Evolutionary conservation across 2,888 invertebrate genomes (phyloP), one percentile per base, ranked within the genome.

Genomic region (Cephus pulcher): DNA sequence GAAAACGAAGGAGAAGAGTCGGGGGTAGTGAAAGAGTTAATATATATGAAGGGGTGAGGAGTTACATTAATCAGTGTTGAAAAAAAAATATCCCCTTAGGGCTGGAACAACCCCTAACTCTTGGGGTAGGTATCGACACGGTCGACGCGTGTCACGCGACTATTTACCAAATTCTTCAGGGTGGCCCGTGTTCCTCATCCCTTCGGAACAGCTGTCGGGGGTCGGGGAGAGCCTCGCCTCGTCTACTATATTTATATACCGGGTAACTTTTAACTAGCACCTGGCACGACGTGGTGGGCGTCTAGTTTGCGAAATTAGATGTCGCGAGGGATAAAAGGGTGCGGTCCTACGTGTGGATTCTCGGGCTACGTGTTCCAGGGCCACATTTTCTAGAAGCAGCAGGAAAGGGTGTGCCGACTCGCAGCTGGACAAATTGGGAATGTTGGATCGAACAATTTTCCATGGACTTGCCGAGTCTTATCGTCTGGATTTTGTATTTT

Each of bases 121-220:
- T 15, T 56, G 23, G 56, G 56, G 56, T 56, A 56, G 56, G 56
- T 23, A 56, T 56, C 56, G 56, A 56, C 56, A 56, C 56, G 56
- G 23, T 56, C 9, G 33, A 32, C 71, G 71, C 71, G 71, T 71
- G 71, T 71, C 71, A 34, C 71, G 32, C 71, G 71, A 34, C 32
- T 71, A 71, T 71, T 71, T 71, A 71, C 71, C 32, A 71, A 71
- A 71, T 71, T 71, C 34, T 71, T 71, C 71, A 71, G 71, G 71
- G 71, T 71, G 71, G 71, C 71, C 71, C 71, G 71, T 71, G 34
- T 34, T 32, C 34, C 71, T 33, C 71, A 32, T 34, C 71, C 71
- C 71, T 34, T 12, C 32, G 12, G 12, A 34, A 32, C 71, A 71
- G 71, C 71, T 71, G 71, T 71, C 33, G 71, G 71, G 71, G 32